phyloP scores from a whole-genome alignment of 2,888 invertebrate genomes.

The Ischnura elegans region DNA sequence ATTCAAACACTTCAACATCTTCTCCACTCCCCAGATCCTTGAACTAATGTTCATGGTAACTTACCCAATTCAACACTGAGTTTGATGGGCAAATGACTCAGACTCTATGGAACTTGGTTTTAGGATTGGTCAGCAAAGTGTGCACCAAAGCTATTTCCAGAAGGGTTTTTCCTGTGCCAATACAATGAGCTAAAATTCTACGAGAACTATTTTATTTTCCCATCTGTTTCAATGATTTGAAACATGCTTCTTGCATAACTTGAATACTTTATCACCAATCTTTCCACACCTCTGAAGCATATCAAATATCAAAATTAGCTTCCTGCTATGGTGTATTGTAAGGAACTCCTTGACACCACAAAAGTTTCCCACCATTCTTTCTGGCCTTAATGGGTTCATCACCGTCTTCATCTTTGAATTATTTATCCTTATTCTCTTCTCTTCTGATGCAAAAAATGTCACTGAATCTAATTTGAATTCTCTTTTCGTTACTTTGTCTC shows the following conservation, averaged over 20 bases:
- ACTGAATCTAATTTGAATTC: too few species aligned
- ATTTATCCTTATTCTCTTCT: too few species aligned
- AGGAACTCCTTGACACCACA: too few species aligned
- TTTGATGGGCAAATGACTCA: slow-evolving; percentile 96
- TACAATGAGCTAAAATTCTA: slow-evolving; percentile 97
- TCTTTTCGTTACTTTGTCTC: too few species aligned
- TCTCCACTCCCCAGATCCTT: slow-evolving; percentile 82
- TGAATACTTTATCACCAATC: slow-evolving; percentile 95
- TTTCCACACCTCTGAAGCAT: too few species aligned
- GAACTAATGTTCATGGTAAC: slow-evolving; percentile 95
- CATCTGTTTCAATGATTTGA: slow-evolving; percentile 89
- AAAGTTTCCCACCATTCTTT: too few species aligned
- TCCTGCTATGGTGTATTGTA: too few species aligned
- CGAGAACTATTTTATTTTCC: slow-evolving; percentile 88
- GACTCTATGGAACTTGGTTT: slow-evolving; percentile 84
- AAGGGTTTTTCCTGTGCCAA: slow-evolving; percentile 97
- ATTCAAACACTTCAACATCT: slow-evolving; percentile 89
- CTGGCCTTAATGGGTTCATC: too few species aligned
- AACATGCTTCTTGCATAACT: slow-evolving; percentile 97
- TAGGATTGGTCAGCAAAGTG: slow-evolving; percentile 86
- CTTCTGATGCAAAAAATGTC: too few species aligned
- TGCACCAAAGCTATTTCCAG: slow-evolving; percentile 93
- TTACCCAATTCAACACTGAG: slow-evolving; percentile 97
- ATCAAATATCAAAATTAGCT: too few species aligned
- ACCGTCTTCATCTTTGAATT: too few species aligned